These are phyloP conservation scores for Cathartes aura DNA, from an alignment of 2,113 vertebrate genomes.

Conservation along the genomic window DNA sequence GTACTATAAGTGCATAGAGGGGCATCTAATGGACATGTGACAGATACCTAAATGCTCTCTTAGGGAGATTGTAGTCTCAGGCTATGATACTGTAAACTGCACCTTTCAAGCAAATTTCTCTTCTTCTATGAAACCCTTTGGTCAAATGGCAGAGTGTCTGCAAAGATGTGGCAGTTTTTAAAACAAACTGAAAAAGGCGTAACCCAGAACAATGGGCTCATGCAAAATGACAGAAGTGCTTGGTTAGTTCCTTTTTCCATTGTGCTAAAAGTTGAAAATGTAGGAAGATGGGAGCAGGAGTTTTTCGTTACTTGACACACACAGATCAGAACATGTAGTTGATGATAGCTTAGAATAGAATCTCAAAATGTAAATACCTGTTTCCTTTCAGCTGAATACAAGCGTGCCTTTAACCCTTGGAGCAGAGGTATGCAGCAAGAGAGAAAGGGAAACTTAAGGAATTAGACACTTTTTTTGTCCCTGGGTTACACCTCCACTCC, in stretches of 20 bases:
- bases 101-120: neutral
- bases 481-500: neutral
- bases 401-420: neutral
- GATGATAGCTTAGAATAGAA: neutral
- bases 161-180: neutral
- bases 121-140: neutral
- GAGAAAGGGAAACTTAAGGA: neutral
- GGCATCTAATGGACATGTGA: neutral
- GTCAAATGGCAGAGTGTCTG: neutral
- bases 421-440: neutral
- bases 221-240: neutral
- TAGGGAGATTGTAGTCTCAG: neutral
- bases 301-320: neutral
- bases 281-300: neutral
- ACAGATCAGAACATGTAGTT: neutral
- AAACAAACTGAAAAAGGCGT: neutral
- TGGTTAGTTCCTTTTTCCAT: neutral
- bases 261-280: neutral
- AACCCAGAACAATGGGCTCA: neutral
- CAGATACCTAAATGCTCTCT: neutral
- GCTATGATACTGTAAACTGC: neutral
- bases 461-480: neutral
- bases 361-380: neutral
- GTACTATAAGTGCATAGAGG: fast-evolving
- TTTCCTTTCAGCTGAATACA: neutral